Conservation (phyloP, 2,888 invertebrate species). For the Standfussiana lucernea region DNA sequence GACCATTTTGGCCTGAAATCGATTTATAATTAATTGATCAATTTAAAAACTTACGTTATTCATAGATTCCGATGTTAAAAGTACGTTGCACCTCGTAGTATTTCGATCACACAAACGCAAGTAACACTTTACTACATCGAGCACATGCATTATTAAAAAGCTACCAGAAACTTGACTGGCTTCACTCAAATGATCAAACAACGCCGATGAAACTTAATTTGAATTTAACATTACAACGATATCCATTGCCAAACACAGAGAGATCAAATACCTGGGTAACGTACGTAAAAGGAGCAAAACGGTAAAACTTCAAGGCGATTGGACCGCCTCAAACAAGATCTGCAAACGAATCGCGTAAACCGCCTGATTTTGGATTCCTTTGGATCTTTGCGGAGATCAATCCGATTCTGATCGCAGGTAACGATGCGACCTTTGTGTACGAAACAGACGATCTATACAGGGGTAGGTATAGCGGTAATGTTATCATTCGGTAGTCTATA, state of each 20-base stretch:
- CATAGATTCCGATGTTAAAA: too few species aligned
- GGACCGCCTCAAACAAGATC: conserved; percentile 61
- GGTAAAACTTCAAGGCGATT: conserved; percentile 65
- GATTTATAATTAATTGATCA: not conserved
- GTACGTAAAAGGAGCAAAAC: conserved; percentile 54
- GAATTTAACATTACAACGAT: conserved; percentile 29
- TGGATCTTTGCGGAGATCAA: conserved; percentile 67
- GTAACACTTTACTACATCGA: not conserved
- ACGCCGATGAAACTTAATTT: conserved; percentile 4
- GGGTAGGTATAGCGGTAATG: not conserved
- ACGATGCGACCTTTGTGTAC: conserved; percentile 59
- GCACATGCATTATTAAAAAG: not conserved
- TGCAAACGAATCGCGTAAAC: conserved; percentile 62
- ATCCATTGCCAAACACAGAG: conserved; percentile 37
- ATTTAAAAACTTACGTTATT: not conserved
- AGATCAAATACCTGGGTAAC: conserved; percentile 42
- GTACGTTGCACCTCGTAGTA: not conserved
- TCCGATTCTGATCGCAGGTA: conserved; percentile 64
- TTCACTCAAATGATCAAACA: not conserved
- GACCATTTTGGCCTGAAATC: not conserved
- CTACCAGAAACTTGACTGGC: not conserved
- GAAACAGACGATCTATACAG: conserved; percentile 3
- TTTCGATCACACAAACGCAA: not conserved
- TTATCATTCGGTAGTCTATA: not conserved
- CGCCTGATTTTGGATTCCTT: conserved; percentile 64